phyloP scores from a whole-genome alignment of 2,888 invertebrate genomes.

The Aleiodes leptofemur region DNA sequence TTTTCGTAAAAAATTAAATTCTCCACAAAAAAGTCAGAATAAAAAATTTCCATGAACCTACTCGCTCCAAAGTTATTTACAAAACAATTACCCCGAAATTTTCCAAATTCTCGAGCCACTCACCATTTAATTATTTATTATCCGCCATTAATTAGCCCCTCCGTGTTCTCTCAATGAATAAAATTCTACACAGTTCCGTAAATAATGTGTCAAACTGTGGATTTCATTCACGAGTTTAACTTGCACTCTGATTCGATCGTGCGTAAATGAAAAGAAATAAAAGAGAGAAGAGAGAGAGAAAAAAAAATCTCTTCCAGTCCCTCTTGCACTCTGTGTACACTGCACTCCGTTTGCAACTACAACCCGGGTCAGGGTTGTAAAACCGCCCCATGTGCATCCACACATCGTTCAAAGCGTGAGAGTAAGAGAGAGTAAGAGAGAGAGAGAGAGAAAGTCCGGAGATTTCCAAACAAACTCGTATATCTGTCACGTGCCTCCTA shows the following conservation, averaged over 20 bases:
- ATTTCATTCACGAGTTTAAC: slow-evolving; percentile 35
- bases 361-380: slow-evolving; percentile 7
- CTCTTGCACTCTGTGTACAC: slow-evolving; percentile 3
- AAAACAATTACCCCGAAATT: too few species aligned
- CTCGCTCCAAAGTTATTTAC: too few species aligned
- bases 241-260: slow-evolving; percentile 18
- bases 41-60: too few species aligned
- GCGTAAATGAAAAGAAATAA: slow-evolving; percentile 12
- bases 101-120: too few species aligned
- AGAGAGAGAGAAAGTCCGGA: not conserved
- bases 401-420: slow-evolving; percentile 4
- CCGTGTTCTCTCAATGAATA: too few species aligned
- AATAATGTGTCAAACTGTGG: slow-evolving; percentile 28
- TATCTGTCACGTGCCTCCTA: not conserved
- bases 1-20: too few species aligned
- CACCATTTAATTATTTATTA: too few species aligned
- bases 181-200: not conserved
- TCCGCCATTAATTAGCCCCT: too few species aligned
- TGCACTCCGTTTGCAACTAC: slow-evolving; percentile 11
- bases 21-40: too few species aligned
- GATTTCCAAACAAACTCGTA: slow-evolving; percentile 16
- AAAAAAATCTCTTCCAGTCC: not conserved
- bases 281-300: not conserved
- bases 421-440: not conserved
- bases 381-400: not conserved